Percentiles rank a stretch among this genome's conserved stretches.
These are phyloP conservation scores for Amphiura filiformis DNA, from an alignment of 35 echinoderm and acorn worm species.

Conservation along the genomic window DNA sequence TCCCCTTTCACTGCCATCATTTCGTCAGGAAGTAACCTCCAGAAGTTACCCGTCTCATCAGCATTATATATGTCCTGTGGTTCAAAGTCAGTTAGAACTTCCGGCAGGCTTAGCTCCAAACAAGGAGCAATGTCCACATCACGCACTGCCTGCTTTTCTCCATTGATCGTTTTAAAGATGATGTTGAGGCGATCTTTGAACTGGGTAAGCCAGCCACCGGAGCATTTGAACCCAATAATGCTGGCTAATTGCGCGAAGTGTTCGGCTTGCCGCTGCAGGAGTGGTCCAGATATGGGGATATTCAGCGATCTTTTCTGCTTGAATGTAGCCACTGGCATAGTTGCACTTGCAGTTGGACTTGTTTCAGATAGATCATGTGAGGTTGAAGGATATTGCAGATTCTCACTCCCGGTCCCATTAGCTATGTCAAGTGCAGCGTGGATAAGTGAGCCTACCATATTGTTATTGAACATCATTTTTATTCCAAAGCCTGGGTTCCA, in stretches of 20 bases:
- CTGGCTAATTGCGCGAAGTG: not conserved
- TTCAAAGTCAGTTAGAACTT: not conserved
- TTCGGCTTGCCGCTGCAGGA: not conserved
- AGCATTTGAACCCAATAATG: not conserved
- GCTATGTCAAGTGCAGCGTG: no score
- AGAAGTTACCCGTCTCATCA: conserved; percentile 36
- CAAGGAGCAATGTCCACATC: not conserved
- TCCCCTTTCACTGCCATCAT: conserved; percentile 14
- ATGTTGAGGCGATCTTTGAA: conserved; percentile 30
- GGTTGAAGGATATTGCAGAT: no score
- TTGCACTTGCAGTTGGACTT: no score
- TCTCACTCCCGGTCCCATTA: no score
- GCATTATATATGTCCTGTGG: conserved; percentile 24
- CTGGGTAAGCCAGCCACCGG: conserved; percentile 8
- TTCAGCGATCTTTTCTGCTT: not conserved
- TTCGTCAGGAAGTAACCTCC: conserved; percentile 28
- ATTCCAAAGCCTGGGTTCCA: no score
- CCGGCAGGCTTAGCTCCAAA: not conserved
- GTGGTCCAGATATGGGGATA: not conserved
- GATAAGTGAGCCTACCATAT: no score
- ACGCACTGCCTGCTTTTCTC: conserved; percentile 7
- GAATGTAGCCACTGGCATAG: no score
- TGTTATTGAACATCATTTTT: no score
- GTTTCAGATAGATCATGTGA: no score
- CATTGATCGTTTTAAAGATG: not conserved